Conservation (phyloP, 2,888 invertebrate species). For the Metellina segmentata region DNA sequence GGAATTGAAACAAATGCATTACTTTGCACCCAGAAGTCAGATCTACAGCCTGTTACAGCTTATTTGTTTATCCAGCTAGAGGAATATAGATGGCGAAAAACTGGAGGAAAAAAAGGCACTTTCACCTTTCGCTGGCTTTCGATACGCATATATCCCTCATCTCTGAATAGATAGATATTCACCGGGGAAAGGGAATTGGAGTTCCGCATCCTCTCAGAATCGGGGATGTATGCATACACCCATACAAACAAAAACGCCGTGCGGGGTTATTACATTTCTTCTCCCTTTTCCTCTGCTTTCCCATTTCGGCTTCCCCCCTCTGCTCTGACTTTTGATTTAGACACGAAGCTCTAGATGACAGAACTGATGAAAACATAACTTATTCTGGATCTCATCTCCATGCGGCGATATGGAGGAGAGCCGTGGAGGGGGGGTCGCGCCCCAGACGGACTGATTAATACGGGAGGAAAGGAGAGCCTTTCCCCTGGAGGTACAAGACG, state of each 20-base stretch:
- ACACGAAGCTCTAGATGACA: constrained; percentile 64
- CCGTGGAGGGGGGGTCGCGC: constrained; percentile 38
- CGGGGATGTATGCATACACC: constrained; percentile 62
- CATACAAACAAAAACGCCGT: constrained; percentile 70
- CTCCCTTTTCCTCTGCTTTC: constrained; percentile 8
- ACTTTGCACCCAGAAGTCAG: constrained; percentile 76
- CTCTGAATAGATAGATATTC: constrained; percentile 63
- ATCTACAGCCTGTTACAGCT: constrained; percentile 55
- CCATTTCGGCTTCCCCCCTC: constrained; percentile 38
- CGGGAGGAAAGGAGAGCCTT: constrained; percentile 55
- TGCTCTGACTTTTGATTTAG: constrained; percentile 74
- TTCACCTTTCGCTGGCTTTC: constrained; percentile 62
- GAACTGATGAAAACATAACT: constrained; percentile 77
- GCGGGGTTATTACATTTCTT: constrained; percentile 75
- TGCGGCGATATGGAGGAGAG: constrained; percentile 66
- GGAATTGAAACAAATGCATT: constrained; percentile 75
- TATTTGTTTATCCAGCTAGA: constrained; percentile 72
- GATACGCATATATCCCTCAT: constrained; percentile 47
- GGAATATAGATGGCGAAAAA: constrained; percentile 47
- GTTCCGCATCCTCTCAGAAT: constrained; percentile 48
- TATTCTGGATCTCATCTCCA: constrained; percentile 74
- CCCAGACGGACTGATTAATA: constrained; percentile 75
- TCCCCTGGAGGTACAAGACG: constrained; percentile 45
- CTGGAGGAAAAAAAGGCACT: constrained; percentile 52
- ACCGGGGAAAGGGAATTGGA: constrained; percentile 47